Percentiles rank a stretch among this genome's conserved stretches.
Evolutionary conservation across 2,888 invertebrate genomes (phyloP).

Genomic region (Trisateles emortualis): DNA sequence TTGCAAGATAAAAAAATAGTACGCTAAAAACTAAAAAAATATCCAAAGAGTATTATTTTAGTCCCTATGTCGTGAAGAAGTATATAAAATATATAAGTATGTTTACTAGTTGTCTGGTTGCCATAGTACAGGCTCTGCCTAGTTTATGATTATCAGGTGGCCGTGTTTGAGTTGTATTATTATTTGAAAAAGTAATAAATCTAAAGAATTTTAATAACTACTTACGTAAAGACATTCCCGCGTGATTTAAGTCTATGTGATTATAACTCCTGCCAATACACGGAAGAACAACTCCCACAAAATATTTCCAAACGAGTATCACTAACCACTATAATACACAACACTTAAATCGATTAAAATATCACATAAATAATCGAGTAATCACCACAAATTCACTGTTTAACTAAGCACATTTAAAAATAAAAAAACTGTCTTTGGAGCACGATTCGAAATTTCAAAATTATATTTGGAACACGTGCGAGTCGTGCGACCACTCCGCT

Average conservation of each 20-base stretch:
- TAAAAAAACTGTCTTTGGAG: neutral
- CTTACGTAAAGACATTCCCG: slow-evolving; percentile 41
- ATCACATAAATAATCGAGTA: slow-evolving; percentile 5
- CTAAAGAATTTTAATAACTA: too few relatives aligned
- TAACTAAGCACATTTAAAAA: neutral
- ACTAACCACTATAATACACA: slow-evolving; percentile 11
- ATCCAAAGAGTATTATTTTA: too few relatives aligned
- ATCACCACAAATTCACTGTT: neutral
- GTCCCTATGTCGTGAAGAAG: too few relatives aligned
- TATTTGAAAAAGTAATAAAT: too few relatives aligned
- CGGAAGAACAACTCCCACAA: slow-evolving; percentile 8
- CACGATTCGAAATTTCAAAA: neutral
- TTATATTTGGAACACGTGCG: slow-evolving; percentile 33
- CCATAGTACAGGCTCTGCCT: too few relatives aligned
- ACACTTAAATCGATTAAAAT: slow-evolving; percentile 6
- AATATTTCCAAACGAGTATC: slow-evolving; percentile 14
- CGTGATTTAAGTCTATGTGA: slow-evolving; percentile 22
- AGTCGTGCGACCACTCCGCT: slow-evolving; percentile 23
- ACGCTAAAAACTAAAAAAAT: too few relatives aligned
- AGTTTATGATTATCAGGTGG: too few relatives aligned
- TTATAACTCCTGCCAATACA: slow-evolving; percentile 26
- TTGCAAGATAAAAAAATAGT: too few relatives aligned
- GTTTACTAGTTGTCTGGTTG: too few relatives aligned
- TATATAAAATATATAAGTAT: too few relatives aligned
- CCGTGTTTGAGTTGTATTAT: too few relatives aligned